These are phyloP conservation scores for Gari tellinella DNA, from an alignment of 2,888 invertebrate species.

Conservation along the genomic window DNA sequence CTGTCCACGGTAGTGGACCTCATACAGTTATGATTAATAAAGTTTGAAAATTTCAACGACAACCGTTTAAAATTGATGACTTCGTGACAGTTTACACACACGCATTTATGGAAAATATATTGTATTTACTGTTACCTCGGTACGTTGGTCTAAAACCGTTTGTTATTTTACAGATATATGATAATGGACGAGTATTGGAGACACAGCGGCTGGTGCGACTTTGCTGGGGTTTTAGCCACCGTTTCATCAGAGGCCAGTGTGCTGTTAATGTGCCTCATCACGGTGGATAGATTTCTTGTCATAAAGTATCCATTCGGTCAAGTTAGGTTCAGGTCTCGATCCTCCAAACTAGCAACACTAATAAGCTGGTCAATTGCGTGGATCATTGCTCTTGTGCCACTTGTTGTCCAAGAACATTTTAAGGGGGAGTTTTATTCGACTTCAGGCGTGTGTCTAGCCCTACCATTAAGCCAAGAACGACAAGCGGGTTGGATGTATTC, in stretches of 20 bases:
- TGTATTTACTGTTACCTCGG: too few species aligned
- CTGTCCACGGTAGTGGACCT: too few species aligned
- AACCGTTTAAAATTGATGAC: too few species aligned
- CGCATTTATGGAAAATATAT: too few species aligned
- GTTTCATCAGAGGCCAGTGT: slow-evolving; percentile 88
- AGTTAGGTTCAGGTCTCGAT: slow-evolving; percentile 58
- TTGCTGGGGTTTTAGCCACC: slow-evolving; percentile 62
- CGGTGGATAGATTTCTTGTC: slow-evolving; percentile 88
- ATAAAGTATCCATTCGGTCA: slow-evolving; percentile 86
- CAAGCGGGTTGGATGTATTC: slow-evolving; percentile 82
- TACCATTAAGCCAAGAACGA: slow-evolving; percentile 80
- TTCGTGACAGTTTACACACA: too few species aligned
- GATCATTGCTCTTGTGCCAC: slow-evolving; percentile 73
- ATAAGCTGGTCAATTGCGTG: slow-evolving; percentile 74
- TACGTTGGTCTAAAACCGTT: too few species aligned
- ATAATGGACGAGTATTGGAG: slow-evolving; percentile 51
- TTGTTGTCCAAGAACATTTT: slow-evolving; percentile 76
- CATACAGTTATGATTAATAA: too few species aligned
- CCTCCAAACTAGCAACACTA: slow-evolving; percentile 58
- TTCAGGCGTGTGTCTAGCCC: slow-evolving; percentile 78
- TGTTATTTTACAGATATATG: slow-evolving; percentile 11
- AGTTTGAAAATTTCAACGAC: too few species aligned
- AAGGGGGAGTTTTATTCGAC: slow-evolving; percentile 76
- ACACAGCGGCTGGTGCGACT: slow-evolving; percentile 56
- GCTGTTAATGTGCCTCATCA: slow-evolving; percentile 87